Conservation (phyloP, 1,140 invertebrate genomes). For the Oryzaephilus surinamensis region DNA sequence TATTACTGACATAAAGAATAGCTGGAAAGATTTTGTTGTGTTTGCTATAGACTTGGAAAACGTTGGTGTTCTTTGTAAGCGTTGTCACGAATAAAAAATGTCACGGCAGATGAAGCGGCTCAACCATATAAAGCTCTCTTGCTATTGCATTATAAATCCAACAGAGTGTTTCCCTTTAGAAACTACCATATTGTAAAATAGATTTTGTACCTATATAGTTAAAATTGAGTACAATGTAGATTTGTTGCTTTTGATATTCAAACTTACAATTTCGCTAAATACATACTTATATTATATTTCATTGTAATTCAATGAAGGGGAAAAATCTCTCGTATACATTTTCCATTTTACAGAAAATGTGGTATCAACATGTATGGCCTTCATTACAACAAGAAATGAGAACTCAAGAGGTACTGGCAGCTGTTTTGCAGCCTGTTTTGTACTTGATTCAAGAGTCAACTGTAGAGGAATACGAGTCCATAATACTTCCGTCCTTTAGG, state of each 20-base stretch:
- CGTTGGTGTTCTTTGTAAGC: constrained; percentile 2
- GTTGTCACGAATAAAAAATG: constrained; percentile 8
- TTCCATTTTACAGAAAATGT: constrained; percentile 70
- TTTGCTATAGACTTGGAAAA: constrained; percentile 4
- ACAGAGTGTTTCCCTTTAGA: constrained; percentile 4
- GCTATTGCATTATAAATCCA: constrained; percentile 9
- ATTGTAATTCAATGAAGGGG: too few relatives aligned
- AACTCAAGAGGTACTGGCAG: constrained; percentile 74
- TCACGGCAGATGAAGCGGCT: constrained; percentile 10
- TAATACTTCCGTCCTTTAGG: constrained; percentile 74
- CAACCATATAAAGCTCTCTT: constrained; percentile 7
- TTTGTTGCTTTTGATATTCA: too few relatives aligned
- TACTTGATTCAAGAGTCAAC: constrained; percentile 77
- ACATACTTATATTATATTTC: too few relatives aligned
- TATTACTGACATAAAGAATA: constrained; percentile 5
- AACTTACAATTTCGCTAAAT: too few relatives aligned
- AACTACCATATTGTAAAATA: too few relatives aligned
- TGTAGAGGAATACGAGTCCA: constrained; percentile 69
- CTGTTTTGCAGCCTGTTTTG: constrained; percentile 80
- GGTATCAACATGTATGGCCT: constrained; percentile 91
- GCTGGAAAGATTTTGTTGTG: constrained; percentile 1
- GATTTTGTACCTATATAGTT: too few relatives aligned
- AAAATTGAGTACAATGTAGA: too few relatives aligned
- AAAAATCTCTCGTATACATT: too few relatives aligned
- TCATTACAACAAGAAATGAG: constrained; percentile 75